These are phyloP conservation scores for Orthosia gothica DNA, from an alignment of 2,888 invertebrate genomes.

Conservation along the genomic window DNA sequence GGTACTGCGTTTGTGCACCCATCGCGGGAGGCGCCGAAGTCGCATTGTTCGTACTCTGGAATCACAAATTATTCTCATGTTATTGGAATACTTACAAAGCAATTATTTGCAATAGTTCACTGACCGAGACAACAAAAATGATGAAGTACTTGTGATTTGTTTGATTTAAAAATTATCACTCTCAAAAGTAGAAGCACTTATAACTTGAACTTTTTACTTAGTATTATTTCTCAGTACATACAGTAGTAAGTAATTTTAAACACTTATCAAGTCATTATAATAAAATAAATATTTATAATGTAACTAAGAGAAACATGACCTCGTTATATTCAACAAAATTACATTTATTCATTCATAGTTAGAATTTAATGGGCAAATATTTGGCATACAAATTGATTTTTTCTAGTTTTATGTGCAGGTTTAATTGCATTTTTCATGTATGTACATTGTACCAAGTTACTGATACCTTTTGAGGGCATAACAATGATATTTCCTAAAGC, in stretches of 20 bases:
- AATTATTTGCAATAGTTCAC: constrained; percentile 14
- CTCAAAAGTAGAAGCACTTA: not conserved
- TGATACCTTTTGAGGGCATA: not conserved
- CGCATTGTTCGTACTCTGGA: constrained; percentile 85
- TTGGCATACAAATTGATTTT: not conserved
- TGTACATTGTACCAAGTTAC: not conserved
- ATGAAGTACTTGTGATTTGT: constrained; percentile 7
- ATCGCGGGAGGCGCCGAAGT: constrained; percentile 86
- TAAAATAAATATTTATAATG: not conserved
- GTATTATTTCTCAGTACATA: not conserved
- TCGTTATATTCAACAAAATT: constrained; percentile 3
- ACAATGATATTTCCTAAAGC: too few relatives aligned
- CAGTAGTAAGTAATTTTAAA: not conserved
- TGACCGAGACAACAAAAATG: constrained; percentile 20
- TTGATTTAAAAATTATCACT: not conserved
- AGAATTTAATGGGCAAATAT: constrained; percentile 7
- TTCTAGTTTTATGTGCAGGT: not conserved
- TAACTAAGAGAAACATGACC: constrained; percentile 27
- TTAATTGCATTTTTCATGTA: not conserved
- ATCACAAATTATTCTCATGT: constrained; percentile 51
- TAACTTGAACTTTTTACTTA: not conserved
- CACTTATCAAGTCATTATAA: constrained; percentile 3
- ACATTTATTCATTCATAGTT: not conserved
- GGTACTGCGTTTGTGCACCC: constrained; percentile 95
- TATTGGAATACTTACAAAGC: constrained; percentile 18